phyloP scores from a whole-genome alignment of 2,888 invertebrate species.

The Meliscaeva auricollis region DNA sequence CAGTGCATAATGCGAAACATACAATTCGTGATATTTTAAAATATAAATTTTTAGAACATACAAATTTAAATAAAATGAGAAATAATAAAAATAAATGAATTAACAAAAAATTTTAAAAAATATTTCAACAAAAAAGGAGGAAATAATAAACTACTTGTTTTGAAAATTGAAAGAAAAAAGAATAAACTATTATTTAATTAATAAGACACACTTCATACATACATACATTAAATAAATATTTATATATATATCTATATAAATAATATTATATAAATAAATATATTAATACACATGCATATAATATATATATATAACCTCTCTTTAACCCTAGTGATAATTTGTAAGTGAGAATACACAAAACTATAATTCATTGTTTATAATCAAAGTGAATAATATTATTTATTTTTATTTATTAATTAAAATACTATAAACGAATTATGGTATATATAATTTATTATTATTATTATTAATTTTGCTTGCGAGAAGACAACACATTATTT shows the following conservation, averaged over 20 bases:
- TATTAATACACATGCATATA: slow-evolving; percentile 52
- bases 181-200: slow-evolving; percentile 64
- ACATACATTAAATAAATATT: slow-evolving; percentile 30
- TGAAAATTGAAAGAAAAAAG: slow-evolving; percentile 63
- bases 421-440: background rate
- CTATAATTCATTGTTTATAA: slow-evolving; percentile 30
- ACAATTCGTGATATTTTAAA: slow-evolving; percentile 76
- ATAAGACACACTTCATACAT: slow-evolving; percentile 54
- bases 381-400: slow-evolving; percentile 41
- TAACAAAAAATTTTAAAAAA: slow-evolving; percentile 29
- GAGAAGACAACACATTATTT: background rate
- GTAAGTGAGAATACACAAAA: slow-evolving; percentile 45
- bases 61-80: slow-evolving; percentile 71
- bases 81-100: slow-evolving; percentile 33
- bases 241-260: slow-evolving; percentile 38
- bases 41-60: slow-evolving; percentile 75
- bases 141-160: slow-evolving; percentile 62
- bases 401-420: slow-evolving; percentile 46
- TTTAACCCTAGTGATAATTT: slow-evolving; percentile 64
- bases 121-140: slow-evolving; percentile 35
- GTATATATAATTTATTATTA: slow-evolving; percentile 6
- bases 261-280: slow-evolving; percentile 31
- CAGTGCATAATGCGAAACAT: slow-evolving; percentile 75
- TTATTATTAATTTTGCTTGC: background rate
- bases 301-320: slow-evolving; percentile 46